Evolutionary conservation across 2,888 invertebrate genomes (phyloP).

Genomic region (Mesorhabditis belari): DNA sequence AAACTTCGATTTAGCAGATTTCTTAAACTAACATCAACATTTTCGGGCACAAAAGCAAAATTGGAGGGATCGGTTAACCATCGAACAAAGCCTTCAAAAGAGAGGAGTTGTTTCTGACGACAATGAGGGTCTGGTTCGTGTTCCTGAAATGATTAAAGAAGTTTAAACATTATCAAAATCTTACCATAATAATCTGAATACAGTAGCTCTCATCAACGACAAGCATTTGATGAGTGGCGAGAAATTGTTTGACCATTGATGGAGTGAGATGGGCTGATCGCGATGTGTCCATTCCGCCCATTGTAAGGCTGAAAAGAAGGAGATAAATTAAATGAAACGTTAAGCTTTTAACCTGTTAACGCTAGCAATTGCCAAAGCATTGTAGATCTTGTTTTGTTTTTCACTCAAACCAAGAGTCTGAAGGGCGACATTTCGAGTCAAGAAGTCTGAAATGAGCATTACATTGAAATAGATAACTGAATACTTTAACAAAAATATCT

Average conservation of each 20-base stretch:
- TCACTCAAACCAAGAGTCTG: slow-evolving; percentile 47
- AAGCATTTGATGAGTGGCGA: slow-evolving; percentile 80
- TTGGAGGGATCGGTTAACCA: slow-evolving; percentile 72
- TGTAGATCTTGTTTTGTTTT: slow-evolving; percentile 69
- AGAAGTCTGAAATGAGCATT: slow-evolving; percentile 64
- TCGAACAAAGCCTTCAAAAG: slow-evolving; percentile 81
- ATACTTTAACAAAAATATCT: too few species aligned
- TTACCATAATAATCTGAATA: slow-evolving; percentile 72
- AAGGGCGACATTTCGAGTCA: slow-evolving; percentile 64
- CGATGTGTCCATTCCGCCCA: slow-evolving; percentile 49
- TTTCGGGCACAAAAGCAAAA: slow-evolving; percentile 77
- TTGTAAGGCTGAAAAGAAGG: slow-evolving; percentile 13
- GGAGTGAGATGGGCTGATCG: slow-evolving; percentile 62
- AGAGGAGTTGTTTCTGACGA: slow-evolving; percentile 72
- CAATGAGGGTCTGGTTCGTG: slow-evolving; percentile 67
- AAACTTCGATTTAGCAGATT: too few species aligned
- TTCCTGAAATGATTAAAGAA: slow-evolving; percentile 44
- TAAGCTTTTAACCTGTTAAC: slow-evolving; percentile 56
- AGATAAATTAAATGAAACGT: too few species aligned
- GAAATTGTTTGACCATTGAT: slow-evolving; percentile 76
- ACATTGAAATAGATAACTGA: neutral
- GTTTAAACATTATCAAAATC: slow-evolving; percentile 7
- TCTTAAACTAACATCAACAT: slow-evolving; percentile 54
- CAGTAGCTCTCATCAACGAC: slow-evolving; percentile 73
- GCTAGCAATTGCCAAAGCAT: slow-evolving; percentile 80